phyloP scores from a whole-genome alignment of 2,113 vertebrate species.

The Parotia lawesii region DNA sequence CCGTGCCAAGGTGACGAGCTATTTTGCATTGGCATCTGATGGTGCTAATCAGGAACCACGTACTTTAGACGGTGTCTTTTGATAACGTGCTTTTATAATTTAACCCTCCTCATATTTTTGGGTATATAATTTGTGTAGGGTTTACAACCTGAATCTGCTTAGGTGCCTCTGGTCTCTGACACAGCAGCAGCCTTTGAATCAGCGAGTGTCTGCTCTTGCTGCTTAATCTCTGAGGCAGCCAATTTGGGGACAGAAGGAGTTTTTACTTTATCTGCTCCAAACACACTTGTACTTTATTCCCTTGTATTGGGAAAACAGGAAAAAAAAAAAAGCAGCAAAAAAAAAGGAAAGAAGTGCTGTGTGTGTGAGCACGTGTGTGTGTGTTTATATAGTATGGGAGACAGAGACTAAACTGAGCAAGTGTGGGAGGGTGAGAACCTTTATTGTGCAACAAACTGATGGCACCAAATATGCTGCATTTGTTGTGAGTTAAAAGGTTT shows the following conservation, averaged over 20 bases:
- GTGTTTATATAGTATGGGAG: conserved; percentile 25
- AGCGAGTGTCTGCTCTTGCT: conserved; percentile 27
- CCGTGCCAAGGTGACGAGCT: neutral
- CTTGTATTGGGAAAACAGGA: conserved; percentile 9
- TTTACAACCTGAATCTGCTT: conserved; percentile 70
- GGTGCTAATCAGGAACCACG: neutral
- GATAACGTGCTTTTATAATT: conserved; percentile 28
- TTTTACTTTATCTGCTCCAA: conserved; percentile 67
- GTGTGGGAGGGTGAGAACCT: conserved; percentile 65
- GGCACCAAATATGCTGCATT: conserved; percentile 69
- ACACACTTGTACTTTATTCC: conserved; percentile 56
- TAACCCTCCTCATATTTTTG: conserved; percentile 37
- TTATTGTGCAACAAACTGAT: conserved; percentile 61
- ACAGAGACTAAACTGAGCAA: conserved; percentile 44
- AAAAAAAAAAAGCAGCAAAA: neutral
- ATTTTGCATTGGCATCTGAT: conserved; percentile 14
- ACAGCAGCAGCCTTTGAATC: conserved; percentile 65
- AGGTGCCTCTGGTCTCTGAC: conserved; percentile 65
- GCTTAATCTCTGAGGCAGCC: conserved; percentile 68
- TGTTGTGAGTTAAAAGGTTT: conserved; percentile 77
- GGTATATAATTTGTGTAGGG: conserved; percentile 49
- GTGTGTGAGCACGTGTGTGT: neutral
- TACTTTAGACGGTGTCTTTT: conserved; percentile 47
- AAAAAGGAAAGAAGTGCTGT: neutral
- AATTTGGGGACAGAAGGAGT: conserved; percentile 61